Evolutionary conservation across 2,888 invertebrate genomes (phyloP).

Genomic region (Allolobophora icterica): DNA sequence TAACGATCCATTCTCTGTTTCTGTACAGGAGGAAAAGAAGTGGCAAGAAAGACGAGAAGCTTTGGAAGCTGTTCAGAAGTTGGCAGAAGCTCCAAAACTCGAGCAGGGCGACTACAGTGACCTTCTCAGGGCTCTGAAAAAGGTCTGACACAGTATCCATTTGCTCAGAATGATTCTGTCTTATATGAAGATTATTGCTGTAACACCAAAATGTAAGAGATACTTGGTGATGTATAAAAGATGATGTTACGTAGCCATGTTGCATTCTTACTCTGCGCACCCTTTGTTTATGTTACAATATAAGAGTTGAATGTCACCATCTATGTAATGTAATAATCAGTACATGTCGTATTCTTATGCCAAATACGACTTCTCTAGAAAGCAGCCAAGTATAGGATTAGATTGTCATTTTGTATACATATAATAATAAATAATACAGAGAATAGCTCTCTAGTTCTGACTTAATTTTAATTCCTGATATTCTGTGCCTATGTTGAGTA

Average conservation of each 20-base stretch:
- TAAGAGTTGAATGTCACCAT: no score
- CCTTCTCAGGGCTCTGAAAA: constrained; percentile 83
- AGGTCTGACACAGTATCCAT: constrained; percentile 69
- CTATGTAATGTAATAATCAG: neutral
- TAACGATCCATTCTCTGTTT: neutral
- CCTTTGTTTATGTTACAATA: neutral
- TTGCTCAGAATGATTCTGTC: neutral
- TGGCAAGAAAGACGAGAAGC: constrained; percentile 96
- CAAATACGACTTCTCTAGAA: neutral
- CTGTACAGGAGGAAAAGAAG: constrained; percentile 79
- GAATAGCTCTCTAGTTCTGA: neutral
- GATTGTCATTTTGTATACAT: neutral
- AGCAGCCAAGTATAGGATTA: neutral
- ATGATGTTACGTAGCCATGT: neutral
- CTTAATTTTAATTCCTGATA: neutral
- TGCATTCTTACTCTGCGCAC: neutral
- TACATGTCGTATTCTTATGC: neutral
- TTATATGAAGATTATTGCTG: neutral
- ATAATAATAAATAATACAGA: neutral
- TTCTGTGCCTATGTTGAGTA: neutral
- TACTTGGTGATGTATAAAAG: neutral
- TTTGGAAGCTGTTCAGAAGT: constrained; percentile 79
- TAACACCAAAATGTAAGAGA: neutral
- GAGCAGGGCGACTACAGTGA: constrained; percentile 92
- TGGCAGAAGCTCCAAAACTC: constrained; percentile 80